These are phyloP conservation scores for Esox masquinongy DNA, from an alignment of 2,797 vertebrate genomes.

Conservation along the genomic window DNA sequence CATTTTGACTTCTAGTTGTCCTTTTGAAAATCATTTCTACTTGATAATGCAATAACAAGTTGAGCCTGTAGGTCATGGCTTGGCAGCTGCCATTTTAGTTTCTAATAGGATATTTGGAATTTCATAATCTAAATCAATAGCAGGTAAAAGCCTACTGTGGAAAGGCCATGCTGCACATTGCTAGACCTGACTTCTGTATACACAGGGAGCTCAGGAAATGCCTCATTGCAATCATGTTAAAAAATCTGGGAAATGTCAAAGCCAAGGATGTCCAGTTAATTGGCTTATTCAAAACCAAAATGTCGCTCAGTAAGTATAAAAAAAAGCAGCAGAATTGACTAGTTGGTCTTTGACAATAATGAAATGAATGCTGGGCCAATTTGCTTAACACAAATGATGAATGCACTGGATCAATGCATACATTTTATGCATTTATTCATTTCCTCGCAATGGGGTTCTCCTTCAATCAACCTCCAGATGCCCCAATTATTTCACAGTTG, in stretches of 20 bases:
- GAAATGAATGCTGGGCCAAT: background rate
- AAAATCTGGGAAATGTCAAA: background rate
- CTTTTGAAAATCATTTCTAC: background rate
- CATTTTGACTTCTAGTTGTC: background rate
- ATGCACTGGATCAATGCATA: background rate
- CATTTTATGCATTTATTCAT: constrained; percentile 22
- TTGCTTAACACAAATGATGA: background rate
- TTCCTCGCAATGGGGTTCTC: background rate
- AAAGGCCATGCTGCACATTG: constrained; percentile 18
- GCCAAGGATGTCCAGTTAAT: background rate
- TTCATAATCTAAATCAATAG: constrained; percentile 43
- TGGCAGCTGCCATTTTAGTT: background rate
- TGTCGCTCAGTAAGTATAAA: background rate
- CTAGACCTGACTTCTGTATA: constrained; percentile 5
- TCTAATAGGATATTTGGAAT: background rate
- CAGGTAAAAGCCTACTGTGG: constrained; percentile 23
- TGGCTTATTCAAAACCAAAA: background rate
- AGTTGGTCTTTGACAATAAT: background rate
- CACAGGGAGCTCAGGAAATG: background rate
- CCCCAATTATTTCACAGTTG: constrained; percentile 5
- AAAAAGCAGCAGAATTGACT: background rate
- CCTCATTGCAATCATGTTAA: background rate
- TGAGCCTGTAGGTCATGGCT: background rate
- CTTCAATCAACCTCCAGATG: constrained; percentile 12
- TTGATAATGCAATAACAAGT: background rate